phyloP scores from a whole-genome alignment of 2,113 vertebrate species.

The Phaethon lepturus region DNA sequence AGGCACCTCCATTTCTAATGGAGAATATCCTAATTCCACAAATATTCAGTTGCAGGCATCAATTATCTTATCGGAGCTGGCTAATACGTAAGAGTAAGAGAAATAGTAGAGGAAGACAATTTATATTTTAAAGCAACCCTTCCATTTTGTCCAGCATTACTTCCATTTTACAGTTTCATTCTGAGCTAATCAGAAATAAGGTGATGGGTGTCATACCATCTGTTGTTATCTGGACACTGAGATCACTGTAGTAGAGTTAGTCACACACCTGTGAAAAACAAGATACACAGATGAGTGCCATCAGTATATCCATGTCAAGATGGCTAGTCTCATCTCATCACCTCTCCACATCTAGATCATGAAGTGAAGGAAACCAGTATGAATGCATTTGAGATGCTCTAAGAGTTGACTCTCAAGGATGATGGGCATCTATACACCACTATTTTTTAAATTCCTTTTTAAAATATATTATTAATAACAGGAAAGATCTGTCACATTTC shows the following conservation, averaged over 20 bases:
- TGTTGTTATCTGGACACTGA: not conserved
- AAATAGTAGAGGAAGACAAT: not conserved
- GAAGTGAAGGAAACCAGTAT: not conserved
- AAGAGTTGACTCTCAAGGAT: not conserved
- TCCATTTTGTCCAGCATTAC: not conserved
- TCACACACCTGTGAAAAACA: not conserved
- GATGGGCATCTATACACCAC: not conserved
- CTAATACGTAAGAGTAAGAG: fast-evolving
- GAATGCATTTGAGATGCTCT: not conserved
- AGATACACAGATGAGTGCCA: not conserved
- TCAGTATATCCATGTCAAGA: not conserved
- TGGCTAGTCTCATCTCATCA: not conserved
- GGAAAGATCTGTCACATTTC: not conserved
- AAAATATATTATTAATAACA: not conserved
- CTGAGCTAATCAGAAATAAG: not conserved
- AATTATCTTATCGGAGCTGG: not conserved
- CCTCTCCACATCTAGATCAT: not conserved
- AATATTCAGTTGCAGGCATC: not conserved
- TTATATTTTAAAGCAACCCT: not conserved
- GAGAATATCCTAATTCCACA: not conserved
- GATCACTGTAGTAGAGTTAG: not conserved
- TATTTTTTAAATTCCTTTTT: not conserved
- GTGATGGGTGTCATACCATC: not conserved
- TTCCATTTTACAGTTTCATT: not conserved
- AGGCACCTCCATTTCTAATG: not conserved